Evolutionary conservation across 2,113 vertebrate species (phyloP), one percentile per base, ranked within the genome.

Genomic region (Galeopterus variegatus): DNA sequence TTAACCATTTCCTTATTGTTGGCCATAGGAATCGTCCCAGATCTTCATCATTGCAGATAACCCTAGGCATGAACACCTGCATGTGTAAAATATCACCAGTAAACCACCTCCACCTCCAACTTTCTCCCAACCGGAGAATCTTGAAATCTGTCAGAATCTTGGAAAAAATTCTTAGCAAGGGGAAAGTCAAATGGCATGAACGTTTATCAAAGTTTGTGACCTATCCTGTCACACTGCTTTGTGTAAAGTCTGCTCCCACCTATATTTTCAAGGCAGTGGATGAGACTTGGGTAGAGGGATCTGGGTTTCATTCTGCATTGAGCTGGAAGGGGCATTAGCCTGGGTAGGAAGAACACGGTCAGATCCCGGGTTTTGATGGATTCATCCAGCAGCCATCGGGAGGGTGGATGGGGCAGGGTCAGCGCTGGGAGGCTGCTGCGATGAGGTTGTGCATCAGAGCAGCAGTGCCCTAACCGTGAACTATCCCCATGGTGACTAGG

Each of bases 1-100:
- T 83, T 72, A 80, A 41, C 76, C 52, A 31, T 88, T 83, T 70
- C 70, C 24, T 91, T 79, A 54, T 67, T 86, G 50, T 92, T 75
- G 50, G 65, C 56, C 3, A 52, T 70, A 54, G 79, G 28, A 67
- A 69, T 89, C 69, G 72, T 75, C 94, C 13, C n/a, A 67, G 48
- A 33, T 67, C 80, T 41, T 75, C n/a, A 6, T 19, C 56, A 28
- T 67, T 92, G 13, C 2, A n/a, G 69, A 12, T 52, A 48, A n/a
- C 12, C 41, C 33, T 48, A 5, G 50, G 23, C 24, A 5, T 67
- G 33, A 80, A 94, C 18, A 19, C 62, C 26, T 54, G n/a, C 62
- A 3, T 36, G 2, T 64, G 48, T 82, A 36, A 80, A 73, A 54
- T 62, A 36, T 60, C 6, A 75, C 41, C 50, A 31, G n/a, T 54